A percentile compares a stretch with the other conserved stretches of the same genome.
Conservation (phyloP, 2,888 invertebrate species). For the Digitonthophagus gazella region DNA sequence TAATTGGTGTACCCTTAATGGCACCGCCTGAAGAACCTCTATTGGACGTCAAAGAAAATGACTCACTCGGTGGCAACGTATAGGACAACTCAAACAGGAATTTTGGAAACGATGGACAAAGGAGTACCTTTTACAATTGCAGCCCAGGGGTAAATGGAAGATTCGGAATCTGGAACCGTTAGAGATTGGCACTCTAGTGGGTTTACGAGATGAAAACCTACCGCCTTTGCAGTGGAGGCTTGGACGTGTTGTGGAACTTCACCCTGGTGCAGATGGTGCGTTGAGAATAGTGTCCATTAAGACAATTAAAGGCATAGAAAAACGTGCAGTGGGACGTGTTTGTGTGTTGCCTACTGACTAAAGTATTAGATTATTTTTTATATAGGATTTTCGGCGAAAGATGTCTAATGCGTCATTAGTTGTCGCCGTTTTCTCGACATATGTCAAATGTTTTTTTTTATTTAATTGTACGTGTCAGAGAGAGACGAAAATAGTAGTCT, state of each 20-base stretch:
- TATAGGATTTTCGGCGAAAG: too few relatives aligned
- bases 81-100: constrained; percentile 6
- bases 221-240: background rate
- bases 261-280: background rate
- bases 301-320: background rate
- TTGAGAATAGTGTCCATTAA: background rate
- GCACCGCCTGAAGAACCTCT: background rate
- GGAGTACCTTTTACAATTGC: constrained; percentile 6
- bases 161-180: too few relatives aligned
- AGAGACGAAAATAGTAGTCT: too few relatives aligned
- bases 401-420: too few relatives aligned
- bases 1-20: constrained; percentile 11
- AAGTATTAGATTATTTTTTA: background rate
- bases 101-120: constrained; percentile 13
- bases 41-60: constrained; percentile 4
- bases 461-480: too few relatives aligned
- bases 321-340: too few relatives aligned
- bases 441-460: too few relatives aligned
- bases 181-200: background rate
- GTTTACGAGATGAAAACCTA: background rate
- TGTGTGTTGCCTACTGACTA: background rate
- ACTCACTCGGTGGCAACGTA: background rate
- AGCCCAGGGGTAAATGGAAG: too few relatives aligned
- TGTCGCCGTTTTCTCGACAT: too few relatives aligned
- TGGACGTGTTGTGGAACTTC: background rate